These are phyloP conservation scores for Mus spretus DNA, from an alignment of 2,797 vertebrate species.

Conservation along the genomic window DNA sequence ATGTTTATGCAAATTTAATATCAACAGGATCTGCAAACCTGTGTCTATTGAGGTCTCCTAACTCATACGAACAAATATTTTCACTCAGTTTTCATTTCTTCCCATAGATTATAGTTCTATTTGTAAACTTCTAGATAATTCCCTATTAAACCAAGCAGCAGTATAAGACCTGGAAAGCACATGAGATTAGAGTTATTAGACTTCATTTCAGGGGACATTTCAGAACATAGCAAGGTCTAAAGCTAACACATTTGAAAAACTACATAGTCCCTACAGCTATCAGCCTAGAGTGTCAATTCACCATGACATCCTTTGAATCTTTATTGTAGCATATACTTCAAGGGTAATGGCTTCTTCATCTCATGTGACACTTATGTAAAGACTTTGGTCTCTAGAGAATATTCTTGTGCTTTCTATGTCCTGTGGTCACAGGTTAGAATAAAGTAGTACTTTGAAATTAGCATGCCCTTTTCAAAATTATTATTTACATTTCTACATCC, in stretches of 20 bases:
- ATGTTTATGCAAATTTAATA: slow-evolving; percentile 30
- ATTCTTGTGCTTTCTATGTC: neutral
- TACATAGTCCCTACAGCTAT: neutral
- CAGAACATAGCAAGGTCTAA: slow-evolving; percentile 46
- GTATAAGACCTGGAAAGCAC: slow-evolving; percentile 17
- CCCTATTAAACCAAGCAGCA: slow-evolving; percentile 4
- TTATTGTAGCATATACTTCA: neutral
- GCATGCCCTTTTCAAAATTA: neutral
- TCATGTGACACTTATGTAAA: neutral
- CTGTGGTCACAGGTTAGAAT: neutral
- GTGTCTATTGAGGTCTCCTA: rapidly evolving
- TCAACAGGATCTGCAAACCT: neutral
- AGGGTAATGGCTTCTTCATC: neutral
- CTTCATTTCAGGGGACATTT: slow-evolving; percentile 28
- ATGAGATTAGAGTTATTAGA: slow-evolving; percentile 52
- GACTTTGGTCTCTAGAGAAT: neutral
- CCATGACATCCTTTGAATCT: neutral
- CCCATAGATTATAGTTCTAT: neutral
- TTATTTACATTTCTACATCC: neutral
- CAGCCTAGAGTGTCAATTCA: neutral
- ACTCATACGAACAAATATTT: slow-evolving; percentile 39
- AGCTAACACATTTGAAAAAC: slow-evolving; percentile 51
- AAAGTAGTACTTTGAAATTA: slow-evolving; percentile 53
- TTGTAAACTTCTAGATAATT: slow-evolving; percentile 32
- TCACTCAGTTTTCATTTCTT: slow-evolving; percentile 40